Evolutionary conservation across 1,140 invertebrate species (phyloP).

Genomic region (Hormaphis cornu): DNA sequence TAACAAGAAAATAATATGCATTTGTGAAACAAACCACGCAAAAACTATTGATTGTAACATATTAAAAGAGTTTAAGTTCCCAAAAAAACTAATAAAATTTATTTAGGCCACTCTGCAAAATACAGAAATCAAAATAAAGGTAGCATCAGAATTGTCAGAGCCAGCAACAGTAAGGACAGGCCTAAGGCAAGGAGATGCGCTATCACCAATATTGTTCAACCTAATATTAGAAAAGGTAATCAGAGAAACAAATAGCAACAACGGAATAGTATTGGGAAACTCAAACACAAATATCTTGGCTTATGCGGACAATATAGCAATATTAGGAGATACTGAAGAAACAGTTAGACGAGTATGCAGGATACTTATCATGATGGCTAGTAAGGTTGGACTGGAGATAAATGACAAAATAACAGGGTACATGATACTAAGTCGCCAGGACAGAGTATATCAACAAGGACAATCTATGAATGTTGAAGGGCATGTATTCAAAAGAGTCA

Average conservation of each 20-base stretch:
- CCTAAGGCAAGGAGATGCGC: neutral
- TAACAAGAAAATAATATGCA: no score
- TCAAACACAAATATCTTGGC: neutral
- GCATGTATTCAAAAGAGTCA: no score
- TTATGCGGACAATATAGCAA: neutral
- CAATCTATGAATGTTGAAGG: neutral
- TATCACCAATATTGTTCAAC: no score
- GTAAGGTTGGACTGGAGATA: neutral
- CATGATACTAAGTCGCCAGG: neutral
- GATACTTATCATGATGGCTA: neutral
- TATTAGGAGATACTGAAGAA: neutral
- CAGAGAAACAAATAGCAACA: no score
- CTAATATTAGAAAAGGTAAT: no score
- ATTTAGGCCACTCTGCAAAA: no score
- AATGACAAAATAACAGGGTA: neutral
- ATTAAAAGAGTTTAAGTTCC: no score
- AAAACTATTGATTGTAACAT: no score
- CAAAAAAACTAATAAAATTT: no score
- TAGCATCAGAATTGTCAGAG: neutral
- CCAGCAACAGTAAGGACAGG: neutral
- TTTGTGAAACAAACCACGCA: no score
- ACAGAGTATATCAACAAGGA: neutral
- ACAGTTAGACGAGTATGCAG: neutral
- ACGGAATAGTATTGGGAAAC: no score
- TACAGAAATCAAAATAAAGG: neutral